These are phyloP conservation scores for Morpho deidamia DNA, from an alignment of 2,888 invertebrate genomes.

Conservation along the genomic window DNA sequence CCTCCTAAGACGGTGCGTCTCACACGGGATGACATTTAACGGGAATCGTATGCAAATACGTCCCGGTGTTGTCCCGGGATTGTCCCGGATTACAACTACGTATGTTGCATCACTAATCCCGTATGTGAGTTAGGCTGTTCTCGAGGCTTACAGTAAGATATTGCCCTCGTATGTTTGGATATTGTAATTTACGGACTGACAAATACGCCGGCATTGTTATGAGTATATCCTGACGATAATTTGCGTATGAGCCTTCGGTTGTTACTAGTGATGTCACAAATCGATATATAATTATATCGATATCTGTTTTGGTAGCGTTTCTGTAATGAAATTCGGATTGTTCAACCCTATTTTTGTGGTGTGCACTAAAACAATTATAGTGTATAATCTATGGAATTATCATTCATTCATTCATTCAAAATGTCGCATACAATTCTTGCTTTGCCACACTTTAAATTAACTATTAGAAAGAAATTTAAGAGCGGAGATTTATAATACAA, in stretches of 20 bases:
- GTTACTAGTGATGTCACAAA: constrained; percentile 11
- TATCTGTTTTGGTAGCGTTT: no score
- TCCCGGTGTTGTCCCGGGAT: constrained; percentile 42
- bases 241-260: neutral
- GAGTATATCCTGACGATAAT: constrained; percentile 25
- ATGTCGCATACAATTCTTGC: no score
- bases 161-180: constrained; percentile 38
- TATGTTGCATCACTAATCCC: constrained; percentile 61
- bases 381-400: no score
- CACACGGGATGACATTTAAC: constrained; percentile 68
- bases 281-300: neutral
- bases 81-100: constrained; percentile 45
- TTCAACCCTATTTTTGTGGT: no score
- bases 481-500: no score
- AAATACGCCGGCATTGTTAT: constrained; percentile 30
- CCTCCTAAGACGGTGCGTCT: constrained; percentile 52
- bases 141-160: constrained; percentile 59
- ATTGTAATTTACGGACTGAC: constrained; percentile 32
- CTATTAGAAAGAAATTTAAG: no score
- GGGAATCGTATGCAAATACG: constrained; percentile 65
- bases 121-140: constrained; percentile 45
- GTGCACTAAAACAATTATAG: no score
- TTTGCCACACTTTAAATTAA: no score
- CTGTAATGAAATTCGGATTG: no score
- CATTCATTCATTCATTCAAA: no score